Evolutionary conservation across 2,113 vertebrate species (phyloP).

Genomic region (Bufo bufo): DNA sequence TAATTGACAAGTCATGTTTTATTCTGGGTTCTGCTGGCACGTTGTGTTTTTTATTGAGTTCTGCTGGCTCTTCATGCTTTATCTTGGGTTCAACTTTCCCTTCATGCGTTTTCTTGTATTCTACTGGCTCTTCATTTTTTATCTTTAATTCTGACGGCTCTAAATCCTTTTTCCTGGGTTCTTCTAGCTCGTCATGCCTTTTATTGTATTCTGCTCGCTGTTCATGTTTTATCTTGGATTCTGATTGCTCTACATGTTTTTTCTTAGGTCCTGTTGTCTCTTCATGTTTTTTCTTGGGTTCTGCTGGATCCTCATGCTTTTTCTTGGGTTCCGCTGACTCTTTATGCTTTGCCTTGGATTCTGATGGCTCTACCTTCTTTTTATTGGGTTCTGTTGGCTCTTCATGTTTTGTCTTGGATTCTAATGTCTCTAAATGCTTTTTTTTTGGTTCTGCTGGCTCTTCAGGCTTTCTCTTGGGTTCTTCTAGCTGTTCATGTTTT

Average conservation of each 20-base stretch:
- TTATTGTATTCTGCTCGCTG: too few species aligned
- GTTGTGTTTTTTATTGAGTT: too few species aligned
- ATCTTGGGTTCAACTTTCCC: background rate
- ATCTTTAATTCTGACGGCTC: background rate
- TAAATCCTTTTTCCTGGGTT: background rate
- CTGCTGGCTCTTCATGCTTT: background rate
- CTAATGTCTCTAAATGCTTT: background rate
- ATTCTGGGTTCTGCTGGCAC: too few species aligned
- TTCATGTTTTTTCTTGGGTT: background rate
- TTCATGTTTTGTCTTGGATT: background rate
- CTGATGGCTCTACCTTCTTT: background rate
- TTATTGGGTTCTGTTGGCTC: background rate
- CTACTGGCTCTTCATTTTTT: background rate
- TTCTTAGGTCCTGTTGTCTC: background rate
- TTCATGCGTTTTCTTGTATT: background rate
- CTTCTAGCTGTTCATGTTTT: too few species aligned
- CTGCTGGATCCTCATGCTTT: background rate
- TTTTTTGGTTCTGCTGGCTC: background rate
- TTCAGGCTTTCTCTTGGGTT: background rate
- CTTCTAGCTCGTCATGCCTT: background rate
- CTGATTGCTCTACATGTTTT: background rate
- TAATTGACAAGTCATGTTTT: background rate
- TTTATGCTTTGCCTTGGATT: background rate
- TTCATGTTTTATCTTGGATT: background rate
- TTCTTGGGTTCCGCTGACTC: background rate